phyloP scores from a whole-genome alignment of 2,113 vertebrate genomes.

The Campylomormyrus tamandua region DNA sequence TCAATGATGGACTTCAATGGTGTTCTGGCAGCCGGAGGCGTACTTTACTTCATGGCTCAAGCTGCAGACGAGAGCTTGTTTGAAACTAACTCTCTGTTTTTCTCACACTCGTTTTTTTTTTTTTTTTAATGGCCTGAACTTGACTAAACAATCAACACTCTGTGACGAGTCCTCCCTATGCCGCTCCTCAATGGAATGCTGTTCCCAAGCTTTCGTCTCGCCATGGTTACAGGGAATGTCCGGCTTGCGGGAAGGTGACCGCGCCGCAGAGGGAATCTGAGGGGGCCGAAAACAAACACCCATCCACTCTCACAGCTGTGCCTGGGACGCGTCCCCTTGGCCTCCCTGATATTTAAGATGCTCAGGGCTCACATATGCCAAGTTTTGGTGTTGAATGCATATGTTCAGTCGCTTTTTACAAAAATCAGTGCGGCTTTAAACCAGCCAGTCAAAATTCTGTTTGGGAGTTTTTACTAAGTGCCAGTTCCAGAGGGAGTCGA shows the following conservation, averaged over 20 bases:
- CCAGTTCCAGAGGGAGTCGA: background rate
- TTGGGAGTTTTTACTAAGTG: background rate
- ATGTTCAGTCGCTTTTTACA: background rate
- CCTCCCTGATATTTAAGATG: background rate
- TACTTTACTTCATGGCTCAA: slow-evolving; percentile 69
- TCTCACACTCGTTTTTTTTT: slow-evolving; percentile 9
- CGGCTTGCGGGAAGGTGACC: slow-evolving; percentile 57
- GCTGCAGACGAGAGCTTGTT: slow-evolving; percentile 69
- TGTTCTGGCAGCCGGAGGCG: slow-evolving; percentile 64
- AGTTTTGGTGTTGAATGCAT: background rate
- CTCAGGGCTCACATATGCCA: background rate
- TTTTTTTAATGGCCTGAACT: slow-evolving; percentile 54
- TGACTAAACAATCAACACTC: slow-evolving; percentile 84
- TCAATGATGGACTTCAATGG: slow-evolving; percentile 57
- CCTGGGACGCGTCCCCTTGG: background rate
- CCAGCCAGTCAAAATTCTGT: background rate
- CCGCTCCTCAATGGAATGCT: slow-evolving; percentile 77
- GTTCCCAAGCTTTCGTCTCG: slow-evolving; percentile 62
- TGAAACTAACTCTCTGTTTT: slow-evolving; percentile 70
- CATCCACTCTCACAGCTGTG: background rate
- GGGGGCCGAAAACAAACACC: background rate
- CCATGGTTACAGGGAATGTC: slow-evolving; percentile 80
- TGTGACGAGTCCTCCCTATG: slow-evolving; percentile 62
- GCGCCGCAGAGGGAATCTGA: slow-evolving; percentile 50
- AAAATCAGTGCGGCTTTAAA: background rate